Base-by-base conservation (phyloP, 2,113 vertebrate species). In the Sapajus apella region DNA sequence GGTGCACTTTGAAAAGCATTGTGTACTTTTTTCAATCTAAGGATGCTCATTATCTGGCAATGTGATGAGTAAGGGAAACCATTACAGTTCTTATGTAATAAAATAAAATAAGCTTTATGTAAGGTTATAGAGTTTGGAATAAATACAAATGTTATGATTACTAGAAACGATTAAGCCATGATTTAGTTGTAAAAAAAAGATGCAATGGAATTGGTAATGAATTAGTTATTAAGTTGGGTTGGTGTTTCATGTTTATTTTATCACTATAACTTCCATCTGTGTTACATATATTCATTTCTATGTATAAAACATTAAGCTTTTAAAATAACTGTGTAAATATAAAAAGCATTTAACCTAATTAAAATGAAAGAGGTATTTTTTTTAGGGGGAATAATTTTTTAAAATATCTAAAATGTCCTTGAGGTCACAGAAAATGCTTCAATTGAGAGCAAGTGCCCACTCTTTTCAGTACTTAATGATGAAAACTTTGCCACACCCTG, bases 391-490 rank as follows among this genome's bases (percentile, higher is more conserved):
- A 56, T 89, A 82, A 10, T 85, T 94, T 86, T 30, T 37, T 83
- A 91, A 95, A 75, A 70, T 72, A 85, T 55, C 3, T 80, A 89
- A 80, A 91, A 61, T 72, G 18, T 76, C 84, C 8, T 40, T 92
- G 70, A 82, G 68, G 80, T 83, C 52, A 77, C 37, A 90, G 77
- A 94, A 90, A 96, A 92, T 82, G 18, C 58, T 95, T 92, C n/a
- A 86, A 14, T 16, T 68, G 21, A 70, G 8, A 90, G 52, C 23
- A 64, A 91, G 37, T 55, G 12, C 11, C 87, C 18, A 35, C 3
- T 56, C 13, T 37, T 73, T 87, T 95, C 18, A 58, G 82, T 75
- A 91, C 21, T 93, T 73, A 95, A 40, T 88, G n/a, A 83, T 43
- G 35, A 61, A 73, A 96, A 95, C 55, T 21, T 81, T 97, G 70